A percentile compares a stretch with the other conserved stretches of the same genome.
phyloP scores from a whole-genome alignment of 2,113 vertebrate species.

The Glaucidium brasilianum region DNA sequence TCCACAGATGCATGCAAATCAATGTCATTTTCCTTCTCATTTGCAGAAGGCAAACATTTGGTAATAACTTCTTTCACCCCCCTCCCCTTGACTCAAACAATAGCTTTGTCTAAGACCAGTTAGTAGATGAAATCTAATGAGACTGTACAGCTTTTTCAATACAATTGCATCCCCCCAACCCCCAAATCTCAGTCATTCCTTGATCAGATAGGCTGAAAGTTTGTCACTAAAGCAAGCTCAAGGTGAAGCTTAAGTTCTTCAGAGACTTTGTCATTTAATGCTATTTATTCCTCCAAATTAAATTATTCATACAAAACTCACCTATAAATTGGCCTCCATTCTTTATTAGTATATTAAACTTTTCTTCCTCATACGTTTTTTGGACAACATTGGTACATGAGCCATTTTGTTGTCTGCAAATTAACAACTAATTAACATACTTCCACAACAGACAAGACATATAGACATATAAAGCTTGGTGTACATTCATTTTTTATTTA shows the following conservation, averaged over 20 bases:
- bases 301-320: not conserved
- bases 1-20: not conserved
- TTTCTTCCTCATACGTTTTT: not conserved
- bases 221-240: not conserved
- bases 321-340: not conserved
- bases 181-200: not conserved
- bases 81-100: not conserved
- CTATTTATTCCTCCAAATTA: not conserved
- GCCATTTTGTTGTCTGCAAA: not conserved
- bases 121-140: not conserved
- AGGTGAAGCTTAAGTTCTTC: not conserved
- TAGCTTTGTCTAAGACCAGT: not conserved
- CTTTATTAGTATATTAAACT: not conserved
- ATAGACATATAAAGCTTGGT: not conserved
- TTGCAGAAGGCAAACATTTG: conserved; percentile 20
- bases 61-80: not conserved
- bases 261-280: not conserved
- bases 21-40: not conserved
- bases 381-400: not conserved
- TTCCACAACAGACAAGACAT: not conserved
- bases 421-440: not conserved
- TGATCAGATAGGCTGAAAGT: not conserved
- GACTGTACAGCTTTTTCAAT: not conserved
- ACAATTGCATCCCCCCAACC: not conserved
- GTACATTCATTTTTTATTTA: not conserved